Evolutionary conservation across 2,888 invertebrate species (phyloP), one percentile per base, ranked within the genome.

Genomic region (Andrena bicolor): DNA sequence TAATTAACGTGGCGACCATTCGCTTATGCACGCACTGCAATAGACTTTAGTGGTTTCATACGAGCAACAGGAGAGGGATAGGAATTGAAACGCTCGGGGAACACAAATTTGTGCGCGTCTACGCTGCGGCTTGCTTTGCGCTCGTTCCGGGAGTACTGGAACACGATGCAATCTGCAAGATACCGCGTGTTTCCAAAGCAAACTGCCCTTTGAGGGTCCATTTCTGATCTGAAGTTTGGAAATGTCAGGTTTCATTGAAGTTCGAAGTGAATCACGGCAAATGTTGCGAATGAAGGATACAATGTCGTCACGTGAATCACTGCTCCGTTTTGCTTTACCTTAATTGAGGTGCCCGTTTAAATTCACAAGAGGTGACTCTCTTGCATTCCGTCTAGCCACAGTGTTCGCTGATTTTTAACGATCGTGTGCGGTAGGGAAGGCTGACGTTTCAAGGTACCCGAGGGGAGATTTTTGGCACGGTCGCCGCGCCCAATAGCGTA

Each of bases 401-500:
- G 26, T 58, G 6, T 5, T 8, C 28, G 28, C 20, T 28, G 58
- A 13, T 6, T 58, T 58, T 16, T 5, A 41, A 16, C 41, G 41
- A 16, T 16, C 41, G 16, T 16, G 16, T 16, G 41, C 41, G 41
- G 41, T 41, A 41, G 41, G 41, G 41, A 4, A 5, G 41, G 41
- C 41, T 1, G 41, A 16, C 1, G 1, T 41, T 41, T 41, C 16
- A 16, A 41, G 16, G 41, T 16, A 16, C 16, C 16, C 0, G 41
- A 41, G 63, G 30, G 20, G 13, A 49, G 56, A 10, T n/a, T 60
- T 49, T n/a, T 23, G 26, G 56, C 84, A 76, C 78, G 80, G 74
- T 72, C 80, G 85, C 72, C 85, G 82, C 86, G 81, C 88, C 87
- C 83, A 84, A 73, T 66, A 79, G 41, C 56, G 78, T 85, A 72